These are phyloP conservation scores for Dipus sagitta DNA, from an alignment of 2,797 vertebrate genomes.

Conservation along the genomic window DNA sequence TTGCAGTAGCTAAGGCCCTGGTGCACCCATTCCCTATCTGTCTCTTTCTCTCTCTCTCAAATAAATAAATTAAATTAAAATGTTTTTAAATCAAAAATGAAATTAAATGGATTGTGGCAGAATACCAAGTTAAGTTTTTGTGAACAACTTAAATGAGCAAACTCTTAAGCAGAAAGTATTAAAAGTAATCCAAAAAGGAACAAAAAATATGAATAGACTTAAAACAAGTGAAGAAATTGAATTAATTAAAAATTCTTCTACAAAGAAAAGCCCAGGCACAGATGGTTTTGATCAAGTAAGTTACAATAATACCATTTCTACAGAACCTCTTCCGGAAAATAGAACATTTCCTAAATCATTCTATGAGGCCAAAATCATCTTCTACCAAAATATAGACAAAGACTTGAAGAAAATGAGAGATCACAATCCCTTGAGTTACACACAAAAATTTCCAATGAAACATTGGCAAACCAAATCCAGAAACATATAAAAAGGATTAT, in stretches of 20 bases:
- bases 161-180: conserved; percentile 1
- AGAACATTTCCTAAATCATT: conserved; percentile 30
- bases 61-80: no score
- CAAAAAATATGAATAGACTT: conserved; percentile 2
- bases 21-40: no score
- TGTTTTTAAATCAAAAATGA: background rate
- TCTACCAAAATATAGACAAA: background rate
- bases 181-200: background rate
- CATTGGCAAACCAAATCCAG: conserved; percentile 1
- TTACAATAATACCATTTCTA: background rate
- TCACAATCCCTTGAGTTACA: background rate
- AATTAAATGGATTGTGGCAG: background rate
- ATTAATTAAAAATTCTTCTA: conserved; percentile 24
- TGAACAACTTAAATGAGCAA: conserved; percentile 2
- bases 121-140: background rate
- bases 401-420: background rate
- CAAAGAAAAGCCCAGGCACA: background rate
- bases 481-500: conserved; percentile 1
- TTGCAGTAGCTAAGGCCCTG: no score
- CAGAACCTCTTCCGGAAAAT: background rate
- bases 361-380: background rate
- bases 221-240: background rate
- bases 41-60: no score
- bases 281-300: conserved; percentile 1
- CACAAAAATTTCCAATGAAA: conserved; percentile 23